Evolutionary conservation across 2,888 invertebrate species (phyloP), one percentile per base, ranked within the genome.

Genomic region (Sussaba pulchella): DNA sequence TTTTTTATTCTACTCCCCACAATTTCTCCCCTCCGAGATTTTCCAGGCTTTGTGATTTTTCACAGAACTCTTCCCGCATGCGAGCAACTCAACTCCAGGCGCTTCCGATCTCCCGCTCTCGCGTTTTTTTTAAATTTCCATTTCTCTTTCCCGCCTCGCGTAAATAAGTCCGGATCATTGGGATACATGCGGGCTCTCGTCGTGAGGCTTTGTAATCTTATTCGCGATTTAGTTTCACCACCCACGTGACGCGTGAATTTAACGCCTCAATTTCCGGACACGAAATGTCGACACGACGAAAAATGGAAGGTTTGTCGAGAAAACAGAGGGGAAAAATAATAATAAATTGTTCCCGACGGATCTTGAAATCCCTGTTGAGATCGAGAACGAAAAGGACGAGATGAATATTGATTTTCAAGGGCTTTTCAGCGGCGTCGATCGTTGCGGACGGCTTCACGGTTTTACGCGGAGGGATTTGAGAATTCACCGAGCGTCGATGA

Each of bases 371-470:
- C 10, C 21, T 36, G 12, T 43, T 36, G 54, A 45, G n/a, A 45
- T 41, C 21, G 54, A 59, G 36, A 26, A 66, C 39, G 45, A 52
- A 57, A 41, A 61, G 43, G 39, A 54, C 59, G 63, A 73, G 24
- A 59, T 79, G 85, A 87, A 87, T 88, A 88, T 88, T 85, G 88
- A 88, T 87, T 87, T 81, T 69, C 70, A 45, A 67, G 59, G 66
- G 72, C 63, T 81, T 64, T 47, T 6, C 4, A 31, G 6, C 66
- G 54, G 47, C 66, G 59, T 66, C 59, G 43, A 12, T 54, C 47
- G 41, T 39, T 39, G 67, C 39, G 54, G 45, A 24, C 59, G 73
- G 78, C 72, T 78, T 61, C 59, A 66, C 63, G 71, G 64, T 72
- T 83, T 72, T 70, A 79, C 83, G 81, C 24, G 31, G 24, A 21